Conservation (phyloP, 2,888 invertebrate genomes). For the Plagiodera versicolora region DNA sequence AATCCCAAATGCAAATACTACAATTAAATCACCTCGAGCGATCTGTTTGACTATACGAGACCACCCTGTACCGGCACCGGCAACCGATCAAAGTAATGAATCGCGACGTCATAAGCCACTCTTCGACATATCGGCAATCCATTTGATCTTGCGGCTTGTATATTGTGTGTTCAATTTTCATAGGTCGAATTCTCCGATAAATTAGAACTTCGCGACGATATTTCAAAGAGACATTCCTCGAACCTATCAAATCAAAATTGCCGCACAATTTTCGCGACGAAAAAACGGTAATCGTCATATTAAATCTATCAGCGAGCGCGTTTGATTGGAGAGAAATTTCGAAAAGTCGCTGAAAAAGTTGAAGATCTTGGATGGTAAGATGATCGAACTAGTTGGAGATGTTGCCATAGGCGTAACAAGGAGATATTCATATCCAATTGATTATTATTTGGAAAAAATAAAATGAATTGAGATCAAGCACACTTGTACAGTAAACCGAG, state of each 20-base stretch:
- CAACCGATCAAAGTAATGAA: slow-evolving; percentile 11
- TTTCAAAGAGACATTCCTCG: slow-evolving; percentile 33
- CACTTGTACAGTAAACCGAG: no score
- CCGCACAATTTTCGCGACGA: slow-evolving; percentile 19
- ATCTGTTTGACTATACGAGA: not conserved
- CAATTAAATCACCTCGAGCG: no score
- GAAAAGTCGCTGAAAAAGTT: slow-evolving; percentile 24
- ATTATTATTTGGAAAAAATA: no score
- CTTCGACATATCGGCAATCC: slow-evolving; percentile 15
- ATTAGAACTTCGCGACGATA: slow-evolving; percentile 36
- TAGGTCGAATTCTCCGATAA: slow-evolving; percentile 35
- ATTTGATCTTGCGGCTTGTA: slow-evolving; percentile 21
- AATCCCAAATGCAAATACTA: no score
- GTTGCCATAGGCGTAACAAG: not conserved
- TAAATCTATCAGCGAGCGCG: slow-evolving; percentile 24
- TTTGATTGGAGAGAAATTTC: slow-evolving; percentile 22
- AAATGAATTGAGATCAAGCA: no score
- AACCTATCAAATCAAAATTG: slow-evolving; percentile 34
- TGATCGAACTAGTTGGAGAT: slow-evolving; percentile 22
- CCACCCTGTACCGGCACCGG: not conserved
- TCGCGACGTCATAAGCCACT: slow-evolving; percentile 17
- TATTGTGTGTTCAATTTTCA: slow-evolving; percentile 38
- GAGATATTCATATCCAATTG: no score
- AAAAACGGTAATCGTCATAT: slow-evolving; percentile 32
- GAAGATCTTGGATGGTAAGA: slow-evolving; percentile 20